Evolutionary conservation across 2,113 vertebrate genomes (phyloP), one percentile per base, ranked within the genome.

Genomic region (Phyllostomus hastatus): DNA sequence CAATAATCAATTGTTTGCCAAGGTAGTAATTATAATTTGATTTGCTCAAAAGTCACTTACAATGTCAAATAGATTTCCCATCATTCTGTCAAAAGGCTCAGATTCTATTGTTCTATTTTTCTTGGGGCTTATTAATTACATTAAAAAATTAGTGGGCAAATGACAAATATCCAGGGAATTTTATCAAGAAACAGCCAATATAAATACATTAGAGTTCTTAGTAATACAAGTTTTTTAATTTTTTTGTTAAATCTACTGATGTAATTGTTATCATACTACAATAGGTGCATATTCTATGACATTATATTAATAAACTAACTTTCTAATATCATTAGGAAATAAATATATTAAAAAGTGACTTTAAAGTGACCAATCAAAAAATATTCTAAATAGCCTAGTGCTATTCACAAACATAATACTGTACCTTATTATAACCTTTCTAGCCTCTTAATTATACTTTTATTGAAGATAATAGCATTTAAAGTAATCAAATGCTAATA

Each of bases 281-380:
- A 31, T 19, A 87, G 8, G 15, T 50, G 0, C 15, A n/a, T 33
- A 86, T 31, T 2, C 28, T 31, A 5, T 24, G 12, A 24, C 33
- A 48, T 73, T 20, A 61, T 43, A 35, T 81, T 72, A 85, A 84
- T 80, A 73, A 16, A 59, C 59, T 61, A 92, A 69, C 16, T 46
- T 80, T 87, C 50, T 81, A 81, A 61, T 94, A 85, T 41, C 41
- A 48, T 61, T 94, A 92, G 43, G 20, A 94, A 92, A 66, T 81
- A 64, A 84, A 73, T 75, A 73, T 17, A 79, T 64, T 81, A 46
- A 70, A 48, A 86, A 48, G 17, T 15, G 26, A 70, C 67, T 86
- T 41, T 57, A 54, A 91, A 80, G 11, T 69, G 8, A 59, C 38
- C n/a, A 87, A 73, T 61, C 26, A 50, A 82, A 72, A 94, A 89